A percentile compares a stretch with the other conserved stretches of the same genome.
These are phyloP conservation scores for Pseudococcus longispinus DNA, from an alignment of 2,888 invertebrate genomes.

Conservation along the genomic window DNA sequence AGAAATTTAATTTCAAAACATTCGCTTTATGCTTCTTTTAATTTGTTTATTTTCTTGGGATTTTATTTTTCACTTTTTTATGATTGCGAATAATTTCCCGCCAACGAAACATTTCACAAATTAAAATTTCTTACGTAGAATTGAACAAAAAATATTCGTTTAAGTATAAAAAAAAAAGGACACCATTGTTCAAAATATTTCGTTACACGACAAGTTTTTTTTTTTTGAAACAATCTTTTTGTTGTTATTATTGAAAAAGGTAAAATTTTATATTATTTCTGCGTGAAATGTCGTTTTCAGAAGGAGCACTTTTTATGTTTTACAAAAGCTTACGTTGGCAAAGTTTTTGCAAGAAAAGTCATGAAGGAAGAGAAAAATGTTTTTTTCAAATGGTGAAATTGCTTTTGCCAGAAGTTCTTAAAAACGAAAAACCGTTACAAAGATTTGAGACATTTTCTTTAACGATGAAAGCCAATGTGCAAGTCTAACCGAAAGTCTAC, in stretches of 20 bases:
- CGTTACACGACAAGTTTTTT: neutral
- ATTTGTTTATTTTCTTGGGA: neutral
- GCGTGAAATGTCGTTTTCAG: constrained; percentile 48
- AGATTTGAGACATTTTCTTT: constrained; percentile 35
- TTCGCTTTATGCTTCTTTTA: neutral
- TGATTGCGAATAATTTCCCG: neutral
- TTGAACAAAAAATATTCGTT: constrained; percentile 9
- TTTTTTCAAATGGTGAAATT: constrained; percentile 32
- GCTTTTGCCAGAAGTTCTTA: constrained; percentile 27
- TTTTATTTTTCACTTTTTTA: neutral
- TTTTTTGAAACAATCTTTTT: constrained; percentile 21
- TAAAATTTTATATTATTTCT: constrained; percentile 47
- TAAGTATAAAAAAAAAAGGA: constrained; percentile 14
- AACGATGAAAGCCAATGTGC: neutral
- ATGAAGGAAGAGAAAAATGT: constrained; percentile 31
- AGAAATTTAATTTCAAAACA: neutral
- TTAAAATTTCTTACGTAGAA: neutral
- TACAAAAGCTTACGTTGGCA: constrained; percentile 41
- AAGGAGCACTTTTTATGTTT: constrained; percentile 36
- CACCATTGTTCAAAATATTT: constrained; percentile 9
- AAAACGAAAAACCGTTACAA: constrained; percentile 43
- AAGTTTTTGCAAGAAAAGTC: constrained; percentile 40
- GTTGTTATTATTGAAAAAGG: constrained; percentile 48
- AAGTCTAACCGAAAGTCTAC: constrained; percentile 9
- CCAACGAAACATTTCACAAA: neutral